Percentiles rank a stretch among this genome's conserved stretches.
These are phyloP conservation scores for Lasioglossum malachurum DNA, from an alignment of 2,888 invertebrate genomes.

Conservation along the genomic window DNA sequence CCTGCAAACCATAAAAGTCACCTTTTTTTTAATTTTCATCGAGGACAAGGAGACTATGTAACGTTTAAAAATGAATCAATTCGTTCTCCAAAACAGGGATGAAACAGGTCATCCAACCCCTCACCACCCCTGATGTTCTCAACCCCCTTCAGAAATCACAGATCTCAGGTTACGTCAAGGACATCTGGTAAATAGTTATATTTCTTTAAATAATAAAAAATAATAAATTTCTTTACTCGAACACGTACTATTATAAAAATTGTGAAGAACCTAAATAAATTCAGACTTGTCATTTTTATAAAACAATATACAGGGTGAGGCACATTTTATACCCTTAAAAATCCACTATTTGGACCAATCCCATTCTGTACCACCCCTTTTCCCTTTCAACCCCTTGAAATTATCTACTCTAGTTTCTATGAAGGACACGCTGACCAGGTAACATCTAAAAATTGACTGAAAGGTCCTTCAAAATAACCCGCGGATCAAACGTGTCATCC, in stretches of 20 bases:
- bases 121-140: background rate
- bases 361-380: no score
- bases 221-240: no score
- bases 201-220: no score
- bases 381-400: no score
- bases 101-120: background rate
- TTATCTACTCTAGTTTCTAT: background rate
- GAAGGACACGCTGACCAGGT: background rate
- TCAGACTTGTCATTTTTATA: no score
- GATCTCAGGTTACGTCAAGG: slow-evolving; percentile 15
- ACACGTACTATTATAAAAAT: no score
- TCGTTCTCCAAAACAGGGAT: background rate
- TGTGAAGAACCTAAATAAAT: no score
- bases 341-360: background rate
- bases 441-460: background rate
- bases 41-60: background rate
- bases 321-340: background rate
- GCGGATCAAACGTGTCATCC: background rate
- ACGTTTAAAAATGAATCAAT: background rate
- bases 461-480: background rate
- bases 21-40: background rate
- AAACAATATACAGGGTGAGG: no score
- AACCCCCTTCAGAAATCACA: background rate
- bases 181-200: slow-evolving; percentile 26
- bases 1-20: background rate